phyloP scores from a whole-genome alignment of 2,113 vertebrate species.

The Platichthys stellatus region DNA sequence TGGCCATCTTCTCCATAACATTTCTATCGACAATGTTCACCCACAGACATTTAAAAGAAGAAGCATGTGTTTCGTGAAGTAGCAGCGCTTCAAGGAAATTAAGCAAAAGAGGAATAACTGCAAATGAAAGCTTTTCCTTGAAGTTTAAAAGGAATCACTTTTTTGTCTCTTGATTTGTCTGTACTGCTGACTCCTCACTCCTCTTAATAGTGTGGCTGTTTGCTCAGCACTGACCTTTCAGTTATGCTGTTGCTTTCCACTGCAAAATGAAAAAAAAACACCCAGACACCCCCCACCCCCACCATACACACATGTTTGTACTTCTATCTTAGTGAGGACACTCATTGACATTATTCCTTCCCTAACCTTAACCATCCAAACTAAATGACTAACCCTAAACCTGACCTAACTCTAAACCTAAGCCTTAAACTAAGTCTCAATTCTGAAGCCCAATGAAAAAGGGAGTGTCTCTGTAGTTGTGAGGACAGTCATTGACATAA shows the following conservation, averaged over 20 bases:
- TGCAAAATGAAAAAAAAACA: not conserved
- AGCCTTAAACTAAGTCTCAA: too few species aligned
- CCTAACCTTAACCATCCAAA: too few species aligned
- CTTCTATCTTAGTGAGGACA: too few species aligned
- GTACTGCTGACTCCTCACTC: conserved; percentile 67
- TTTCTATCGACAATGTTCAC: not conserved
- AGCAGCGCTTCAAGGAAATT: conserved; percentile 54
- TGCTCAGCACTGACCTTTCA: conserved; percentile 69
- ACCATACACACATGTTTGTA: not conserved
- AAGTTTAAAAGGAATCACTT: conserved; percentile 29
- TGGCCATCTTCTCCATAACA: conserved; percentile 29
- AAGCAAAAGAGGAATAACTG: conserved; percentile 45
- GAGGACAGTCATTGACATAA: too few species aligned
- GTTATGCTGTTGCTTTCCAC: conserved; percentile 12
- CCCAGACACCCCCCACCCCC: not conserved
- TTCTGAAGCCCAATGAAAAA: too few species aligned
- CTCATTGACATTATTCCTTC: too few species aligned
- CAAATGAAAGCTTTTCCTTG: conserved; percentile 19
- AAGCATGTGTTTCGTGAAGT: conserved; percentile 33
- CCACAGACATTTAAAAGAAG: conserved; percentile 35
- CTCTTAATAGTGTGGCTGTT: conserved; percentile 27
- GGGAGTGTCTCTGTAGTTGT: too few species aligned
- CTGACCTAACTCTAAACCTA: too few species aligned
- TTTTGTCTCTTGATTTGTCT: conserved; percentile 46
- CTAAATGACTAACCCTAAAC: too few species aligned